Base-by-base conservation (phyloP, 2,797 vertebrate genomes). In the Sardinella longiceps region DNA sequence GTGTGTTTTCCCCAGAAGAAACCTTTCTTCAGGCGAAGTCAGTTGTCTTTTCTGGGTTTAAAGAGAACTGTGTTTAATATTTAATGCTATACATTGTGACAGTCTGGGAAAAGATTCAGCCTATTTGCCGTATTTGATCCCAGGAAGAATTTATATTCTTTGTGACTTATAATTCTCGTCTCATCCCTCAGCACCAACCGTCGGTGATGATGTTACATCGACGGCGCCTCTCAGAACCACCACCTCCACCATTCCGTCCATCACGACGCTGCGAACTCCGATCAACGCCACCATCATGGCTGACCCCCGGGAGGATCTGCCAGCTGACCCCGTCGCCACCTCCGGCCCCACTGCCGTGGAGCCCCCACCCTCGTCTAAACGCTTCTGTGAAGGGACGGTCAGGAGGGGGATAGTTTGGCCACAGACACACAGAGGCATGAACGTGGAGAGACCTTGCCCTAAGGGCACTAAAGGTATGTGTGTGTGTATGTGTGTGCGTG, bases 401-500 rank as follows among this genome's bases (percentile, higher is more conserved):
- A 93, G 94, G 84, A 95, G 96, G 91, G 96, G 96, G 46, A 99
- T 99, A 86, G 95, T 94, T 92, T 99, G 98, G 98, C 98, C 98
- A 82, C 97, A 98, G 91, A 97, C 97, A 39, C 97, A 98, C 92
- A 97, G 97, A 84, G 97, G 97, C 82, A 95, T 94, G 90, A 94
- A 96, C 46, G 97, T 99, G 88, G 98, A 99, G 91, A 95, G 98
- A n/a, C 98, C 98, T 1, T 99, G 98, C 88, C 98, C 98, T 81
- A 99, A 98, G 94, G 98, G 98, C 90, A 99, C 98, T 80, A 95
- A 95, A 97, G 98, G 98, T 99, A 96, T 46, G 86, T 74, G 50
- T 43, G 39, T 45, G 51, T 80, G 46, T 56, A n/a, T 83, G 2
- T n/a, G 7, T 1, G 50, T 23, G 14, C 15, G 30, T 70, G 63